Base-by-base conservation (phyloP, 2,797 vertebrate species). In the Pelochelys cantorii region DNA sequence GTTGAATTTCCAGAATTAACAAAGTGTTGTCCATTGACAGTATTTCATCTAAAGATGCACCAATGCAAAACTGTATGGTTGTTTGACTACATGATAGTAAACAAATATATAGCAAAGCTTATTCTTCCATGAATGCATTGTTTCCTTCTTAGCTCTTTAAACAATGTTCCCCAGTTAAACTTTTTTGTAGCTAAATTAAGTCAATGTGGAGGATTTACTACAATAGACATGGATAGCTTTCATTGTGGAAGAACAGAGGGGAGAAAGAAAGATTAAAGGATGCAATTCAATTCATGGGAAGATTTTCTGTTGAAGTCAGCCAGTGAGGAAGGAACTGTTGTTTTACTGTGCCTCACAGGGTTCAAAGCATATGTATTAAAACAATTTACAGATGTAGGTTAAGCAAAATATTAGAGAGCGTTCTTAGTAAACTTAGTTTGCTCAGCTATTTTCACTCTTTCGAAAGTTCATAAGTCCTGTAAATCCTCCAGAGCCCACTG, bases 401-500 rank as follows among this genome's bases (percentile, higher is more conserved):
- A 95, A 93, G 75, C 60, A 95, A 95, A 96, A 91, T 96, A 93
- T 93, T 86, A 92, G 68, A 79, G 86, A 80, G 78, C 87, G 31
- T 84, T 89, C 88, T 93, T 96, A 90, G 68, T 92, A 90, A 95
- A 93, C 81, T 94, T 79, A 85, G 77, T 96, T 96, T 96, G 90
- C 81, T 97, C 91, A 97, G 90, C 85, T 97, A 90, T 97, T 97
- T 96, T 86, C 91, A 92, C 83, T 93, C 81, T 94, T 96, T 95
- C 96, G 97, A 97, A 97, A 96, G 94, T 94, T 88, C 81, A 0
- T 88, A 96, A 97, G 42, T 97, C 92, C 90, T 95, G 56, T 97
- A 98, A 98, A 98, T 98, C 96, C 97, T 97, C 81, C 85, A 95
- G 95, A 97, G 95, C 86, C 90, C 93, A 93, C 90, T 96, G 83